phyloP scores from a whole-genome alignment of 1,140 invertebrate species.

The Ditylenchus dipsaci region DNA sequence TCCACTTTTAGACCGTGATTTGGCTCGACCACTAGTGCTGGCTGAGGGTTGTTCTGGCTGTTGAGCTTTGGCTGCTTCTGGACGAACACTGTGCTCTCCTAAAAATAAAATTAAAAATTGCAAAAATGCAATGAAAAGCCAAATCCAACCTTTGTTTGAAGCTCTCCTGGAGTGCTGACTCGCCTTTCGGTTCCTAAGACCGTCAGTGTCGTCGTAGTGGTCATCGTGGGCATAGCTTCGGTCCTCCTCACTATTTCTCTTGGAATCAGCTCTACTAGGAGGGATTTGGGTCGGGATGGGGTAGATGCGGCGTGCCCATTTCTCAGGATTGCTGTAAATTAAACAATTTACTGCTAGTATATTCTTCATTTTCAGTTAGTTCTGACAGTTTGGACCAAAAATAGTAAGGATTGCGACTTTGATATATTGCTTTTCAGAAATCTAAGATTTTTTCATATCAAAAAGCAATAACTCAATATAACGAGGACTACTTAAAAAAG shows the following conservation, averaged over 20 bases:
- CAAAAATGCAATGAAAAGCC: not conserved
- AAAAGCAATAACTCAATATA: no score
- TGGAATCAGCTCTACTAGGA: constrained; percentile 10
- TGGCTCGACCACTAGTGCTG: constrained; percentile 18
- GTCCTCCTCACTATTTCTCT: constrained; percentile 33
- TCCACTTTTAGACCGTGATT: constrained; percentile 34
- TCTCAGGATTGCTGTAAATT: constrained; percentile 17
- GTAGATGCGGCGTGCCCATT: constrained; percentile 17
- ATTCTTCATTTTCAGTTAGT: no score
- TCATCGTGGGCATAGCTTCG: constrained; percentile 55
- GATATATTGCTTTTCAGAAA: no score
- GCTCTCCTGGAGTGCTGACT: not conserved
- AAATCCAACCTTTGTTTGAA: not conserved
- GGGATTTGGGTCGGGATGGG: constrained; percentile 14
- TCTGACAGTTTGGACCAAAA: no score
- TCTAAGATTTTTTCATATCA: no score
- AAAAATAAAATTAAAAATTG: not conserved
- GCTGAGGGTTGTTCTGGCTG: not conserved
- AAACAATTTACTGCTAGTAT: no score
- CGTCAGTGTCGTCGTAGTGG: constrained; percentile 47
- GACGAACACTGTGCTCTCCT: constrained; percentile 10
- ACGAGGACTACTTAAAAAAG: no score
- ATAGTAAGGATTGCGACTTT: no score
- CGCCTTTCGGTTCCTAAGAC: constrained; percentile 20
- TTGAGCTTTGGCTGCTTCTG: not conserved